Conservation (phyloP, 2,113 vertebrate species). For the Heterotilapia buettikoferi region DNA sequence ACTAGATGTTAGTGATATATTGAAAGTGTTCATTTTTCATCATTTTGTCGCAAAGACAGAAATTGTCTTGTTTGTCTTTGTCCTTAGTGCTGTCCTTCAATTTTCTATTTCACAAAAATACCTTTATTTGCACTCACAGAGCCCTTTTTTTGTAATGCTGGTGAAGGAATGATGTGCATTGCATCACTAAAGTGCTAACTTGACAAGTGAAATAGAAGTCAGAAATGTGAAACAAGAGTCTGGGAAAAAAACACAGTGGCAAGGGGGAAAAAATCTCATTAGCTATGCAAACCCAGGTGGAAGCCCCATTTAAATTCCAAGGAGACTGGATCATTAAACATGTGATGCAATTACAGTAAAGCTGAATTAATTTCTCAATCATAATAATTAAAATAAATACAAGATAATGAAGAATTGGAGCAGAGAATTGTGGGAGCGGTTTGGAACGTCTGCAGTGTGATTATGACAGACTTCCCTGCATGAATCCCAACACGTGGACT, state of each 20-base stretch:
- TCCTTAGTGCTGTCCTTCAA: background rate
- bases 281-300: slow-evolving; percentile 25
- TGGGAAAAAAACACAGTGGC: background rate
- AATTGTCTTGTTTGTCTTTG: background rate
- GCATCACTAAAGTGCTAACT: background rate
- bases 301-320: slow-evolving; percentile 31
- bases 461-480: background rate
- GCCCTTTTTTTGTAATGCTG: background rate
- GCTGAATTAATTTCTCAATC: slow-evolving; percentile 35
- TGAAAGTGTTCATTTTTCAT: background rate
- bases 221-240: slow-evolving; percentile 10
- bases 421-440: background rate
- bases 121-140: background rate
- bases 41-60: background rate
- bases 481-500: slow-evolving; percentile 2
- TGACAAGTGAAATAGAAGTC: slow-evolving; percentile 13
- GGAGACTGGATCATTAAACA: slow-evolving; percentile 34
- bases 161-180: background rate
- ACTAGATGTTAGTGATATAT: background rate
- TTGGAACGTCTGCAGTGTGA: slow-evolving; percentile 1
- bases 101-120: background rate
- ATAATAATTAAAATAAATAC: slow-evolving; percentile 45
- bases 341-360: slow-evolving; percentile 52
- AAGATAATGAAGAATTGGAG: slow-evolving; percentile 23
- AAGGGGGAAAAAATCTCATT: background rate